phyloP scores from a whole-genome alignment of 2,888 invertebrate species.

The Morinoia aosen region DNA sequence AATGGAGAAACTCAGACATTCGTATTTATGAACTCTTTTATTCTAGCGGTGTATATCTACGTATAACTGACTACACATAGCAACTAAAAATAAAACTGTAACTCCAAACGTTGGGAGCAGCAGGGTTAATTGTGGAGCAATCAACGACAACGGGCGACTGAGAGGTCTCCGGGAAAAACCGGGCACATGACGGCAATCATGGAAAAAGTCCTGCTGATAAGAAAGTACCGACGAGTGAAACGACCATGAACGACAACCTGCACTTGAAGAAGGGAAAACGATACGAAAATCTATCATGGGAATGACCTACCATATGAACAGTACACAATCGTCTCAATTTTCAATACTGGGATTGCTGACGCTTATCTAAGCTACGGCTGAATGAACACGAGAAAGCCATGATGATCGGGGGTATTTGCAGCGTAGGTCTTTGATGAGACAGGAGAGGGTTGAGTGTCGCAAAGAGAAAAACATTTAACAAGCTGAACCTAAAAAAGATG shows the following conservation, averaged over 20 bases:
- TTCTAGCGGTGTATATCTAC: background rate
- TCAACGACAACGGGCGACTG: background rate
- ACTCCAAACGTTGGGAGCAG: background rate
- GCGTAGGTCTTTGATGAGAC: background rate
- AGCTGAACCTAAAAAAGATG: background rate
- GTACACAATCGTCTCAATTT: background rate
- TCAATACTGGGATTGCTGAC: background rate
- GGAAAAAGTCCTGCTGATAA: background rate
- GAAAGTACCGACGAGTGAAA: background rate
- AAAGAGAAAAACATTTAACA: background rate
- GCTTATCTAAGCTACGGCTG: background rate
- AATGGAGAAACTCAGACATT: background rate
- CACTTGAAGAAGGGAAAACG: constrained; percentile 8
- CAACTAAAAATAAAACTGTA: background rate
- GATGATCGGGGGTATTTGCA: background rate
- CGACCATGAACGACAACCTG: constrained; percentile 15
- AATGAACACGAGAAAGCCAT: background rate
- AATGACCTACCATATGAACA: background rate
- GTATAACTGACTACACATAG: background rate
- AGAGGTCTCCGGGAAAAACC: background rate
- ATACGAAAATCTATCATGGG: background rate
- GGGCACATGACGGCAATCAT: background rate
- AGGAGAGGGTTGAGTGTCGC: background rate
- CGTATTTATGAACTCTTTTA: background rate
- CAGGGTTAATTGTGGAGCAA: background rate